These are phyloP conservation scores for Gymnothorax javanicus DNA, from an alignment of 2,797 vertebrate genomes.

Conservation along the genomic window DNA sequence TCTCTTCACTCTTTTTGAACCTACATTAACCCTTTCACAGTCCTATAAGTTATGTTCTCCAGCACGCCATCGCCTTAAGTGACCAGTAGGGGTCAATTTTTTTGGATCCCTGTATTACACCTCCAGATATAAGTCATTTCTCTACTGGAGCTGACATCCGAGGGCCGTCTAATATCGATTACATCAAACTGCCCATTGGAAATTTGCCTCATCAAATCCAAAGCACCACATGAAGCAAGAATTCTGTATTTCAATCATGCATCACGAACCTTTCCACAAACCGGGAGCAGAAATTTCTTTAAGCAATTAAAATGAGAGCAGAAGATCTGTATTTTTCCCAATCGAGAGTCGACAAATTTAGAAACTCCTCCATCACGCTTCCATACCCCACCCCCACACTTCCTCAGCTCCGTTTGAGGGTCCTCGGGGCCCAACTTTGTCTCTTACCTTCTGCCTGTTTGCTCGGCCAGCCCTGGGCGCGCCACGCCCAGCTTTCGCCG, in stretches of 20 bases:
- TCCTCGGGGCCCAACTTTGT: not conserved
- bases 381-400: not conserved
- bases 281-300: not conserved
- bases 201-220: not conserved
- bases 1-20: not conserved
- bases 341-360: not conserved
- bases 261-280: not conserved
- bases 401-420: not conserved
- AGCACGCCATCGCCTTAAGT: not conserved
- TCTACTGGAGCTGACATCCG: not conserved
- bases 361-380: not conserved
- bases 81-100: not conserved
- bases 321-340: not conserved
- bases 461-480: conserved; percentile 51
- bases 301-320: not conserved
- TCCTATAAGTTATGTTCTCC: not conserved
- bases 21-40: not conserved
- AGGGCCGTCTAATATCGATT: not conserved
- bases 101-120: not conserved
- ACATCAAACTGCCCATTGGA: not conserved
- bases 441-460: conserved; percentile 64
- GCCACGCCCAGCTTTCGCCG: conserved; percentile 59
- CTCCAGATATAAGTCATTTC: not conserved
- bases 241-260: not conserved
- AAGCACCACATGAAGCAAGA: not conserved